Conservation (phyloP, 2,113 vertebrate genomes). For the Triplophysa siluroides region DNA sequence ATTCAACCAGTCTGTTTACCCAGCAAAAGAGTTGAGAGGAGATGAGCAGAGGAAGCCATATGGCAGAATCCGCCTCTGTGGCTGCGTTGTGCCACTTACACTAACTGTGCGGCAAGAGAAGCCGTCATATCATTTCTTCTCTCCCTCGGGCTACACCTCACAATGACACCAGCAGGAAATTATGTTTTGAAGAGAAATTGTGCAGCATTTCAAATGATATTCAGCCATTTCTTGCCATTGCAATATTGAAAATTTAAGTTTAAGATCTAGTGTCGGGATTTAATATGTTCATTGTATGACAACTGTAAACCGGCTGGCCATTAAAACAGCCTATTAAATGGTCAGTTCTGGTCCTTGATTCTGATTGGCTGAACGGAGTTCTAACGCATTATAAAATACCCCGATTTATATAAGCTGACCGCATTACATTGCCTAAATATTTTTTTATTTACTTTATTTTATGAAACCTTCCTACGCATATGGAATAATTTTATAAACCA, state of each 20-base stretch:
- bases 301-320: neutral
- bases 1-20: conserved; percentile 5
- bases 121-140: conserved; percentile 24
- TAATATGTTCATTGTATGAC: neutral
- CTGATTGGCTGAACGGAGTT: no score
- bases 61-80: conserved; percentile 1
- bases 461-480: no score
- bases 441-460: no score
- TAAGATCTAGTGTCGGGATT: neutral
- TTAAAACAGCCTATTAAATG: neutral
- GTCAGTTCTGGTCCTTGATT: neutral
- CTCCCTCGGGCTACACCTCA: conserved; percentile 34
- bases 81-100: neutral
- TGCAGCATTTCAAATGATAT: conserved; percentile 20
- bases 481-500: no score
- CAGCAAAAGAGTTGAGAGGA: conserved; percentile 7
- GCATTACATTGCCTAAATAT: no score
- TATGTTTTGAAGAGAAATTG: conserved; percentile 37
- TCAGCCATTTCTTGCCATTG: conserved; percentile 17
- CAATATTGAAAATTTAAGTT: neutral
- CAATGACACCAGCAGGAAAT: conserved; percentile 40
- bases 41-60: conserved; percentile 35
- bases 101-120: conserved; percentile 2
- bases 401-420: no score
- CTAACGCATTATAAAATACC: no score